Conservation (phyloP, 2,797 vertebrate genomes). For the Helarctos malayanus region DNA sequence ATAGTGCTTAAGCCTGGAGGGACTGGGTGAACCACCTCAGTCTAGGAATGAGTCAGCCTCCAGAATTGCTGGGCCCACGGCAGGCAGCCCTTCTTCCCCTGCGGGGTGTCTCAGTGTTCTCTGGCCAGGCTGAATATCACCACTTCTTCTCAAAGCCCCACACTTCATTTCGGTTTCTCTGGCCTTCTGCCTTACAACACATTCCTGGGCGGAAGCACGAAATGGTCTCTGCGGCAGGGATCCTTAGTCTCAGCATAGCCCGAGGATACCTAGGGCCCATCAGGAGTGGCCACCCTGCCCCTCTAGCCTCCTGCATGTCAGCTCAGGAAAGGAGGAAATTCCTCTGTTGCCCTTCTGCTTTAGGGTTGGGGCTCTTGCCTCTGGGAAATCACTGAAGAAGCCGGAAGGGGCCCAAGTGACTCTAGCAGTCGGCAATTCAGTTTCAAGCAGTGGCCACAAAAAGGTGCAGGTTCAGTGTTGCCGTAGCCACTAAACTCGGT, state of each 20-base stretch:
- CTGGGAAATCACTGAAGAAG: background rate
- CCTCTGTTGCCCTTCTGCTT: background rate
- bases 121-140: background rate
- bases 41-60: background rate
- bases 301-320: background rate
- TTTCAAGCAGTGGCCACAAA: background rate
- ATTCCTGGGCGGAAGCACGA: background rate
- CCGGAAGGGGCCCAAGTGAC: background rate
- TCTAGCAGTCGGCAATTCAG: background rate
- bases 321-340: background rate
- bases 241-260: conserved; percentile 13
- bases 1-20: background rate
- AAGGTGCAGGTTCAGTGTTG: background rate
- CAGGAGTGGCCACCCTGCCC: background rate
- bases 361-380: background rate
- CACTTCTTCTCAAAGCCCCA: background rate
- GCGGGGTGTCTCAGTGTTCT: background rate
- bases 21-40: rapidly evolving
- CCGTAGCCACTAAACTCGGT: background rate
- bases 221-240: conserved; percentile 52
- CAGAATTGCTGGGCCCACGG: background rate
- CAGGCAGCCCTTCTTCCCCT: background rate
- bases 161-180: conserved; percentile 37
- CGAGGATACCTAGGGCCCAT: background rate
- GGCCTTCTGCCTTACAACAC: background rate